Evolutionary conservation across 2,888 invertebrate species (phyloP).

Genomic region (Heliconius charithonia): DNA sequence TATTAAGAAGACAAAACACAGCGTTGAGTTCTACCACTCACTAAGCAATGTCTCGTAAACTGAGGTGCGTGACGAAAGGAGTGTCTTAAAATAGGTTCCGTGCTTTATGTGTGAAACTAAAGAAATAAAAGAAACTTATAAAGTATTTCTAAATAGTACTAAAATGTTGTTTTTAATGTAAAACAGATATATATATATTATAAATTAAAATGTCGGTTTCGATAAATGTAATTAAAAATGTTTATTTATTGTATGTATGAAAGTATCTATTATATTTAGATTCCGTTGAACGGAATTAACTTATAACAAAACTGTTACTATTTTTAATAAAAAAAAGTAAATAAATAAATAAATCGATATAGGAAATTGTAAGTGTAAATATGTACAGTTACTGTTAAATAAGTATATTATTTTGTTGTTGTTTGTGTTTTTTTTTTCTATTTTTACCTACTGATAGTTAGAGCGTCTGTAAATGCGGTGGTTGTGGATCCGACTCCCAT

Average conservation of each 20-base stretch:
- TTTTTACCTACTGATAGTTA: neutral
- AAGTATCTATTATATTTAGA: neutral
- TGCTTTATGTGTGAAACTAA: neutral
- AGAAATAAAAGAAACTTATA: no score
- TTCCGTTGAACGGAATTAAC: neutral
- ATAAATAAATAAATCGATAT: constrained; percentile 1
- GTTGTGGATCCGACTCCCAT: neutral
- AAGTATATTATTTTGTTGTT: constrained; percentile 72
- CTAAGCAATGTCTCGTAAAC: neutral
- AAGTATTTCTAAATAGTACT: no score
- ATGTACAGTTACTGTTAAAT: constrained; percentile 64
- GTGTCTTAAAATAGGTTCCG: neutral
- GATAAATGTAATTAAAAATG: neutral
- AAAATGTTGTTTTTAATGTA: no score
- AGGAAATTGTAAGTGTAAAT: constrained; percentile 43
- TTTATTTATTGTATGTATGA: neutral
- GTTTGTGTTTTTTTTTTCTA: constrained; percentile 56
- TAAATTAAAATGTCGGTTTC: neutral
- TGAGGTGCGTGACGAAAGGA: neutral
- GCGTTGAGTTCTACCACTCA: neutral
- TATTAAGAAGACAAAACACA: neutral
- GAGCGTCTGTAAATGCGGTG: neutral
- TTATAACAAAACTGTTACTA: neutral
- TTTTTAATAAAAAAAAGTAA: neutral
- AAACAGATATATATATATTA: neutral